phyloP scores from a whole-genome alignment of 2,113 vertebrate genomes.

The Psilopogon haemacephalus region DNA sequence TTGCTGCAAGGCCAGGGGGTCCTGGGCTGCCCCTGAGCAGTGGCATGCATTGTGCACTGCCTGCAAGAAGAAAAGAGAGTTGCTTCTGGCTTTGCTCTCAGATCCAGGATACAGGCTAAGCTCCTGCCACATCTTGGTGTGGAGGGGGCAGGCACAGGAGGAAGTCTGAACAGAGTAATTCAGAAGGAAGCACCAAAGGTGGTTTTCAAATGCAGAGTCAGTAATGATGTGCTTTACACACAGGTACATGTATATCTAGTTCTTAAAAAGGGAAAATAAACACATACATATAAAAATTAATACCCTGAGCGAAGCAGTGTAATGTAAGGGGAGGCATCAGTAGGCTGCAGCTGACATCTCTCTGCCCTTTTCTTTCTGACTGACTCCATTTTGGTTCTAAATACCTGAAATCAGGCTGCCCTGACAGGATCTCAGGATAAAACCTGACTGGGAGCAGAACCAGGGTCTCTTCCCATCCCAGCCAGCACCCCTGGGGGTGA shows the following conservation, averaged over 20 bases:
- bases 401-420: not conserved
- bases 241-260: rapidly evolving
- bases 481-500: not conserved
- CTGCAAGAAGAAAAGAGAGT: not conserved
- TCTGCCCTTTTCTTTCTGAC: not conserved
- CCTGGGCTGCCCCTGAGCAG: not conserved
- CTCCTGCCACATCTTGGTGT: not conserved
- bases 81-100: not conserved
- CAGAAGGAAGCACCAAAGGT: not conserved
- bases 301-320: not conserved
- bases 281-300: not conserved
- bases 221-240: not conserved
- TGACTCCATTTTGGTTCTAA: not conserved
- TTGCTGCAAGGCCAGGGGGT: not conserved
- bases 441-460: not conserved
- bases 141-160: not conserved
- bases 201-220: not conserved
- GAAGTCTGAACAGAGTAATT: not conserved
- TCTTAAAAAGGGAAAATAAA: not conserved
- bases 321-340: not conserved
- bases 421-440: not conserved
- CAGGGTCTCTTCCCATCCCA: not conserved
- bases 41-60: not conserved
- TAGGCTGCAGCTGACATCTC: not conserved
- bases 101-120: not conserved